A percentile compares a stretch with the other conserved stretches of the same genome.
Evolutionary conservation across 2,888 invertebrate species (phyloP).

Genomic region (Calliopum simillimum): DNA sequence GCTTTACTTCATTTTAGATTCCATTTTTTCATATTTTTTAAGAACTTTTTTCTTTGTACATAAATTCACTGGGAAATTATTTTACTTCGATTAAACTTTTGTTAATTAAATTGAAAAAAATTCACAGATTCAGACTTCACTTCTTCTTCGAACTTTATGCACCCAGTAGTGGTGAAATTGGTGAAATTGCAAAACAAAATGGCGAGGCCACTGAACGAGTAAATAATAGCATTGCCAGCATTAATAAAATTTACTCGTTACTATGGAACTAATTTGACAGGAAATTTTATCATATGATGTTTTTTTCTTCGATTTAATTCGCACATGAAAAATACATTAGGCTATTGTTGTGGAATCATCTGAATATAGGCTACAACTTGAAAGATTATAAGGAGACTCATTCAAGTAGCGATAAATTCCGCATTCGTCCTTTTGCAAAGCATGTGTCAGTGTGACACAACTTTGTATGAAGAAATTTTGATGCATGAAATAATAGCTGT

Average conservation of each 20-base stretch:
- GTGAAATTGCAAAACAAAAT: conserved; percentile 45
- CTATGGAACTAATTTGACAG: too few relatives aligned
- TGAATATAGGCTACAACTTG: too few relatives aligned
- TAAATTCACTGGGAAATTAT: neutral
- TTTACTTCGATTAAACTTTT: conserved; percentile 7
- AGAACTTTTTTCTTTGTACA: neutral
- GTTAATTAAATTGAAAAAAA: conserved; percentile 22
- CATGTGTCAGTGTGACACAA: too few relatives aligned
- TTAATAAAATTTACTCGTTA: neutral
- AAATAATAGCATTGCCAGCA: conserved; percentile 36
- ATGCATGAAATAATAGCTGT: too few relatives aligned
- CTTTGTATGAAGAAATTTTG: too few relatives aligned
- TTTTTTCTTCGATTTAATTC: too few relatives aligned
- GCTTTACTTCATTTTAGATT: conserved; percentile 30
- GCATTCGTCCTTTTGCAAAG: too few relatives aligned
- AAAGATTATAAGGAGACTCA: too few relatives aligned
- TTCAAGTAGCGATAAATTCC: too few relatives aligned
- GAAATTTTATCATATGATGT: too few relatives aligned
- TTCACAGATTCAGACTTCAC: conserved; percentile 18
- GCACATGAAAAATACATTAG: too few relatives aligned
- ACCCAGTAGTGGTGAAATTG: conserved; percentile 48
- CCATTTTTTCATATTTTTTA: neutral
- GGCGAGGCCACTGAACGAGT: conserved; percentile 43
- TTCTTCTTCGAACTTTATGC: conserved; percentile 47
- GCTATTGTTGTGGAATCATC: too few relatives aligned